These are phyloP conservation scores for Trypoxylon attenuatum DNA, from an alignment of 2,888 invertebrate species.

Conservation along the genomic window DNA sequence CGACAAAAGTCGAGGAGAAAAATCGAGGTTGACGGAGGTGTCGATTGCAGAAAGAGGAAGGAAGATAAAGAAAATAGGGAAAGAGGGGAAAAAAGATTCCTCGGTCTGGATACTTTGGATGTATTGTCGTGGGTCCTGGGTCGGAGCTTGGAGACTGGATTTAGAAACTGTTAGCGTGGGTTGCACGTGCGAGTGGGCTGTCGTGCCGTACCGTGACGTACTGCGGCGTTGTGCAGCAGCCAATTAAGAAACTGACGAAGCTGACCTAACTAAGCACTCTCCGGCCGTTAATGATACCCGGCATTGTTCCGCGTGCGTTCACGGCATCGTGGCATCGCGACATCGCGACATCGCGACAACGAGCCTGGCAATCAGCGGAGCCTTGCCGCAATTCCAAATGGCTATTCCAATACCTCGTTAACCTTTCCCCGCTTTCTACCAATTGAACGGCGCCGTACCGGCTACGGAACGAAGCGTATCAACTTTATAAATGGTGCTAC, in stretches of 20 bases:
- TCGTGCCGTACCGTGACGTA: constrained; percentile 11
- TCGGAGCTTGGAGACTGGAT: no score
- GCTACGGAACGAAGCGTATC: no score
- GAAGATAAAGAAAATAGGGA: no score
- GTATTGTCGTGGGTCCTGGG: no score
- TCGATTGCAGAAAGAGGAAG: not conserved
- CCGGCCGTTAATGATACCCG: constrained; percentile 45
- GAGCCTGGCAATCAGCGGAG: constrained; percentile 25
- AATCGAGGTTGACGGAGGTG: not conserved
- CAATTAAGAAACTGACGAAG: constrained; percentile 50
- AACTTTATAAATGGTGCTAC: no score
- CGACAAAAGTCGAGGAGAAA: not conserved
- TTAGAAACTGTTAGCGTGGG: not conserved
- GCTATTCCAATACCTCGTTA: constrained; percentile 42
- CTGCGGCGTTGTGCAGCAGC: constrained; percentile 30
- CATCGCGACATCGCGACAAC: constrained; percentile 21
- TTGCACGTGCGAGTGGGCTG: not conserved
- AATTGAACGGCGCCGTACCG: no score
- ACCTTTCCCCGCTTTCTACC: not conserved
- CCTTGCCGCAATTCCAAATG: constrained; percentile 8
- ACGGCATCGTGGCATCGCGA: no score
- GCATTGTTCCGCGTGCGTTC: constrained; percentile 32
- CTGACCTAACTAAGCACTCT: constrained; percentile 43
- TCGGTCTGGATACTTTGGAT: no score
- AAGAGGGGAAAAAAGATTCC: no score